phyloP scores from a whole-genome alignment of 2,888 invertebrate species.

The Strigamia maritima region DNA sequence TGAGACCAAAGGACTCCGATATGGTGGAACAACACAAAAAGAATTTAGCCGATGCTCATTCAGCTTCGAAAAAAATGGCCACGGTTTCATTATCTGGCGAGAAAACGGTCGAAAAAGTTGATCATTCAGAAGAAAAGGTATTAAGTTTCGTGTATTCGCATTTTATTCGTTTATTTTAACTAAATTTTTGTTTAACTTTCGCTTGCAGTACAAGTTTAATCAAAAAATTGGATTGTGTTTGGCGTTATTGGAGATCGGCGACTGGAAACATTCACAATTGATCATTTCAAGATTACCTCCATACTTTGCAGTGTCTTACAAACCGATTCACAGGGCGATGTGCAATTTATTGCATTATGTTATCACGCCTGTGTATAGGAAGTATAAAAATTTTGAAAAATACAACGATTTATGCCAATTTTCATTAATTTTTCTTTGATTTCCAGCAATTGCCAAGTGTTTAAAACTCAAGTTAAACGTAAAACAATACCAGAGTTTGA shows the following conservation, averaged over 20 bases:
- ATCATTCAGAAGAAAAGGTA: conserved; percentile 62
- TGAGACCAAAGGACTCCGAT: conserved; percentile 78
- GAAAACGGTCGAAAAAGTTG: conserved; percentile 54
- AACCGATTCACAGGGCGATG: conserved; percentile 72
- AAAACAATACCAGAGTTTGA: conserved; percentile 55
- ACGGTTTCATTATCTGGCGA: conserved; percentile 60
- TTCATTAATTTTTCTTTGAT: conserved; percentile 39
- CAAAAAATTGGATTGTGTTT: conserved; percentile 92
- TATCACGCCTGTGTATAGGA: conserved; percentile 80
- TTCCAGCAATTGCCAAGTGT: conserved; percentile 66
- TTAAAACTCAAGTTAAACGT: conserved; percentile 56
- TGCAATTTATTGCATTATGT: conserved; percentile 76
- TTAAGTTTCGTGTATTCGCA: conserved; percentile 21
- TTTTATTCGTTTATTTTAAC: neutral
- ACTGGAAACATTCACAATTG: conserved; percentile 80
- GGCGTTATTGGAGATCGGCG: conserved; percentile 79
- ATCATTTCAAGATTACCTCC: conserved; percentile 80
- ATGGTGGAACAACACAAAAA: conserved; percentile 78
- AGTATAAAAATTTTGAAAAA: conserved; percentile 54
- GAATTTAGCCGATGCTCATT: conserved; percentile 75
- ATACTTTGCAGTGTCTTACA: conserved; percentile 71
- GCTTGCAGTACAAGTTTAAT: conserved; percentile 63
- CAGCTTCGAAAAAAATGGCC: conserved; percentile 79
- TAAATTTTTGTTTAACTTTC: conserved; percentile 43
- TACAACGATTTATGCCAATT: neutral